Conservation (phyloP, 2,797 vertebrate genomes). For the Pantherophis vulpinus region DNA sequence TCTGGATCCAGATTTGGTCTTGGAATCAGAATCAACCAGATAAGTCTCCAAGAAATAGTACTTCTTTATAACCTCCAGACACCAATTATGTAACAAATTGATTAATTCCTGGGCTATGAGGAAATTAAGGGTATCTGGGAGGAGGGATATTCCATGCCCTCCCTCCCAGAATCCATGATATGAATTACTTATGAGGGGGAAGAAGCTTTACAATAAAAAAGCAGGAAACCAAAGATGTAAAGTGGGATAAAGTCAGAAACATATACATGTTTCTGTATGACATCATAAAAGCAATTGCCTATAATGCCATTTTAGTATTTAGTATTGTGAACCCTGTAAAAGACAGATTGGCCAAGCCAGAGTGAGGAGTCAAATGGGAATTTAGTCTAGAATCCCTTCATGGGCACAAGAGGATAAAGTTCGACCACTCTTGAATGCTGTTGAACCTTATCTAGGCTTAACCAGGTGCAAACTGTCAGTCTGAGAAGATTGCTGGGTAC, state of each 20-base stretch:
- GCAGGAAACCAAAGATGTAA: neutral
- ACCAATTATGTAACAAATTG: neutral
- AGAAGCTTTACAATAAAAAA: neutral
- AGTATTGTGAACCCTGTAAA: neutral
- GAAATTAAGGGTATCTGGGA: neutral
- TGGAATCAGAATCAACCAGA: neutral
- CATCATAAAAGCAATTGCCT: neutral
- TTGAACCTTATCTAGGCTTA: neutral
- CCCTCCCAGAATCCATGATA: neutral
- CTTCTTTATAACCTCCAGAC: neutral
- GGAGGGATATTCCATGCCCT: neutral
- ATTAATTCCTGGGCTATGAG: neutral
- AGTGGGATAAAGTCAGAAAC: neutral
- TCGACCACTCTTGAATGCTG: neutral
- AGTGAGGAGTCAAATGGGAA: neutral
- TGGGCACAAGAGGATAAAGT: neutral
- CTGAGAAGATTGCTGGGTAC: neutral
- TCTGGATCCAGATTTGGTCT: neutral
- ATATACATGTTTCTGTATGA: neutral
- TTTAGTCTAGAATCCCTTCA: neutral
- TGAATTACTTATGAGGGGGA: neutral
- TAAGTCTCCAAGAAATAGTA: neutral
- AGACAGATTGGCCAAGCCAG: neutral
- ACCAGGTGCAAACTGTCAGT: neutral
- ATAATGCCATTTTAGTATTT: neutral